Base-by-base conservation (phyloP, 2,797 vertebrate species). In the Pristis pectinata region DNA sequence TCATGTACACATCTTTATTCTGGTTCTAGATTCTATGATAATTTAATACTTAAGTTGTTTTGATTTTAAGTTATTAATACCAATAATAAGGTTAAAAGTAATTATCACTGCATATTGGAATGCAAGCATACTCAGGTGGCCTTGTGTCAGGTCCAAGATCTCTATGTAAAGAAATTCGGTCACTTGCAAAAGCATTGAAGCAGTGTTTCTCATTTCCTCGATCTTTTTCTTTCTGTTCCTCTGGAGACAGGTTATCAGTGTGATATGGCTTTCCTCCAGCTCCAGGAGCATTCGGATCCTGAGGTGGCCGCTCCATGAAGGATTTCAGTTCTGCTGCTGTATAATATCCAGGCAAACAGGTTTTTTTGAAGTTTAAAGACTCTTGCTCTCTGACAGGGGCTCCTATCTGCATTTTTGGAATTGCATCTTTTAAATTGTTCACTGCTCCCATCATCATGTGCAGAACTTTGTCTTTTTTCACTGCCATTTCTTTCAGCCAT, bases 371-470 rank as follows among this genome's bases (percentile, higher is more conserved):
- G 6, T 74, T 97, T 82, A 96, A 96, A 94, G 96, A 95, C 3
- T 97, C 97, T 95, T 96, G 97, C 96, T 97, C 97, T 94, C 97
- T 98, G 17, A 98, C 95, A 0, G 99, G 99, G 80, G 99, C 98
- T 96, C 97, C 97, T 96, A 99, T 99, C 96, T 99, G 99, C 99
- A 99, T 98, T 97, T 99, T 99, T 96, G 99, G 99, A 97, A 98
- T 98, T 30, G 96, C 98, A 24, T 98, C 98, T 97, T 98, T 98
- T 95, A 99, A 97, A 97, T 99, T 99, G 97, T 99, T 98, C 96
- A 99, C 97, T 44, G 99, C 99, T 94, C 99, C 98, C 70, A 99
- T 97, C 96, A 99, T 96, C 95, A 99, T 98, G 95, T 97, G 98
- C 95, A 99, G 96, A 96, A 99, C 96, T n/a, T 98, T 97, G 95